Conservation (phyloP, 2,797 vertebrate genomes). For the Rhinogobio ventralis region DNA sequence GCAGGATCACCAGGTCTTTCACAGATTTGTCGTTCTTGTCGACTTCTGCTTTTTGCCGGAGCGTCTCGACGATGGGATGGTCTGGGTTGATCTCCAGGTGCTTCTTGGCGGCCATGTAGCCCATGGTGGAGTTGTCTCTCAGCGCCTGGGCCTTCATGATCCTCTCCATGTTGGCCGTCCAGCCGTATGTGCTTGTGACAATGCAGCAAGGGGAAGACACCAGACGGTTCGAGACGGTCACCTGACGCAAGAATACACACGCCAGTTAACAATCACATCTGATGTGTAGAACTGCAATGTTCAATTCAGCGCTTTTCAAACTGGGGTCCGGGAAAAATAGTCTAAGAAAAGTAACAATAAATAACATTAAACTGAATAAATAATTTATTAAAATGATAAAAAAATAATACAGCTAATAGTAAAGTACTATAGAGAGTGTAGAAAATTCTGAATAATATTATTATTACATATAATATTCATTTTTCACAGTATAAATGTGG, state of each 20-base stretch:
- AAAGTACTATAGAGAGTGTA: too few species aligned
- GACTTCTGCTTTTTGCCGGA: slow-evolving; percentile 92
- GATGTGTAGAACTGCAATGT: too few species aligned
- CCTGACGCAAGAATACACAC: slow-evolving; percentile 70
- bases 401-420: too few species aligned
- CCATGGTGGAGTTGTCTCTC: slow-evolving; percentile 96
- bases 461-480: too few species aligned
- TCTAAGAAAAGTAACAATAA: too few species aligned
- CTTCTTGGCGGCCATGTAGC: slow-evolving; percentile 98
- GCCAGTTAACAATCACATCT: neutral
- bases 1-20: slow-evolving; percentile 93
- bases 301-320: too few species aligned
- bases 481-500: too few species aligned
- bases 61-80: slow-evolving; percentile 92
- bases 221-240: slow-evolving; percentile 91
- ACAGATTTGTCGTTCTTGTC: slow-evolving; percentile 98
- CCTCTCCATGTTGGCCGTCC: slow-evolving; percentile 97
- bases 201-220: slow-evolving; percentile 95
- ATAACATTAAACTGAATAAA: too few species aligned
- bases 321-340: too few species aligned
- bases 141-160: slow-evolving; percentile 98
- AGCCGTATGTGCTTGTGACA: slow-evolving; percentile 94
- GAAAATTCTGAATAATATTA: too few species aligned
- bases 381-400: too few species aligned
- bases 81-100: slow-evolving; percentile 93